Percentiles rank a stretch among this genome's conserved stretches.
phyloP scores from a whole-genome alignment of 1,140 invertebrate species.

The Diachasma alloeum region DNA sequence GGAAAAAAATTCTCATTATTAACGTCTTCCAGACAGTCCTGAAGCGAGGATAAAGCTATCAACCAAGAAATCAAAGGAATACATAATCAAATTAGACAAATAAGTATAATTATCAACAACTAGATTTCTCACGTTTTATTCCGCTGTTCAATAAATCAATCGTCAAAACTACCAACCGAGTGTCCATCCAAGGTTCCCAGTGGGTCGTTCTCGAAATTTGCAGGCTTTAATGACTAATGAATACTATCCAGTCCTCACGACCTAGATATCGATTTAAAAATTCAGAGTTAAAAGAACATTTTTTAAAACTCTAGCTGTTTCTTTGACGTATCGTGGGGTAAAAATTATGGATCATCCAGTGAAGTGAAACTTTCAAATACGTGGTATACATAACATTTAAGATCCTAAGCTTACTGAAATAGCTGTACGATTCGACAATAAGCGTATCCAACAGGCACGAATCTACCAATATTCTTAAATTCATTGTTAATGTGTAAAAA shows the following conservation, averaged over 20 bases:
- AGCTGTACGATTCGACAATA: background rate
- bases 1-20: too few species aligned
- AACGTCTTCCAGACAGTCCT: background rate
- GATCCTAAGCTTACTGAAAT: background rate
- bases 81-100: conserved; percentile 53
- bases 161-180: background rate
- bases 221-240: conserved; percentile 2
- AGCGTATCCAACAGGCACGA: background rate
- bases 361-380: background rate
- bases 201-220: conserved; percentile 10
- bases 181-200: conserved; percentile 11
- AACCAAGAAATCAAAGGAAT: conserved; percentile 60
- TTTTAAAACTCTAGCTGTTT: background rate
- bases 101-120: background rate
- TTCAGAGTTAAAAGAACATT: background rate
- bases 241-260: background rate
- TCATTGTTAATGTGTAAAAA: background rate
- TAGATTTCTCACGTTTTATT: conserved; percentile 3
- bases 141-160: background rate
- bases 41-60: background rate
- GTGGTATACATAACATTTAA: background rate
- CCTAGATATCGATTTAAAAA: background rate
- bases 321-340: background rate
- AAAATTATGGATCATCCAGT: background rate
- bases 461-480: background rate